Evolutionary conservation across 1,140 invertebrate species (phyloP).

Genomic region (Thaumetopoea pityocampa): DNA sequence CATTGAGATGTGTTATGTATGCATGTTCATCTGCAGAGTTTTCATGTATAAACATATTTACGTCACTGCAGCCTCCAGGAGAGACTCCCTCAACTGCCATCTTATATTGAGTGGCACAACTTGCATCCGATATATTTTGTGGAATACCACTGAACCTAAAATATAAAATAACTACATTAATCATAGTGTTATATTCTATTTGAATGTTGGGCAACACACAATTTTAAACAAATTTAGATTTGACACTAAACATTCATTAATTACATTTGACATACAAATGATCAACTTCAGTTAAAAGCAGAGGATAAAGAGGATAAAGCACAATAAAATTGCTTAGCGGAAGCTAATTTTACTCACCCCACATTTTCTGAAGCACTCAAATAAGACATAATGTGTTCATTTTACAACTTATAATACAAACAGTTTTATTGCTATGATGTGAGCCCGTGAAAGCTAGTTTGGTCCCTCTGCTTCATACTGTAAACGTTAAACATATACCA

Average conservation of each 20-base stretch:
- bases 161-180: conserved; percentile 5
- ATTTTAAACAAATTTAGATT: no score
- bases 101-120: conserved; percentile 66
- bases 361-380: conserved; percentile 75
- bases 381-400: conserved; percentile 73
- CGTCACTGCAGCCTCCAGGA: conserved; percentile 51
- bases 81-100: conserved; percentile 65
- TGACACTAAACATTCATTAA: no score
- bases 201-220: no score
- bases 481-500: conserved; percentile 31
- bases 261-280: no score
- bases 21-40: conserved; percentile 58
- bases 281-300: no score
- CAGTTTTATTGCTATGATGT: conserved; percentile 45
- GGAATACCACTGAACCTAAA: conserved; percentile 72
- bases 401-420: conserved; percentile 61
- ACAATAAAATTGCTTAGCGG: no score
- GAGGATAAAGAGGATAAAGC: no score
- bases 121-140: conserved; percentile 70
- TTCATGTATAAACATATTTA: conserved; percentile 62
- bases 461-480: conserved; percentile 67
- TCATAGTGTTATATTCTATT: no score
- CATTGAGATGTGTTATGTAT: conserved; percentile 63
- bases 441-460: conserved; percentile 35
- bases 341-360: no score